Evolutionary conservation across 1,140 invertebrate species (phyloP), one percentile per base, ranked within the genome.

Genomic region (Gryon sp.): DNA sequence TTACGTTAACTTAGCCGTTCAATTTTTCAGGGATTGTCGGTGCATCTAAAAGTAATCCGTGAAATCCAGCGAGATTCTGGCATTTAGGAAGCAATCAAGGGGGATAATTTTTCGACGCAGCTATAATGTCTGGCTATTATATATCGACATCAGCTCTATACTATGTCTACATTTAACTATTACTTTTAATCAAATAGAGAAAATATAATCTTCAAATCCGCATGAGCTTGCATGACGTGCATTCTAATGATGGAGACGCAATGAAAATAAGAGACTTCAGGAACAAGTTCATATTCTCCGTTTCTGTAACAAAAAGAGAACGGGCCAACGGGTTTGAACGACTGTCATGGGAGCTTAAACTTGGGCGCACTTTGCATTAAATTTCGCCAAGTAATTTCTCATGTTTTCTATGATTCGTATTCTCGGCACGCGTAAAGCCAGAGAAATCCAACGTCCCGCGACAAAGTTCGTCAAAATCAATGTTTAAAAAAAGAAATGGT

Each of bases 281-380:
- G 36, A 76, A 65, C 69, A 40, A 76, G 66, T 76, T 76, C 66
- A 72, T 78, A 78, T 78, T 72, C 74, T 66, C 55, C 74, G 62
- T 66, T 62, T 72, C 52, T 60, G 34, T 28, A 43, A 62, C 74
- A 72, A 77, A 77, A 72, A 66, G 60, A 62, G 66, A 53, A 76
- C 26, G 32, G 52, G 12, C 7, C 63, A 40, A 53, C 38, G 55
- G 50, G 50, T 36, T 77, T 45, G 68, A 77, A 77, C 66, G 75
- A 77, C 75, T 77, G 75, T 77, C 75, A 77, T 72, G 75, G 75
- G 75, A 72, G 62, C 68, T 73, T 78, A 78, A 78, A 78, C 75
- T 78, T 72, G 75, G 50, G 55, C 57, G 68, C 75, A 78, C 55
- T 78, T 78, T 60, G 75, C 68, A 68, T 78, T 72, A 78, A 66